A percentile compares a stretch with the other conserved stretches of the same genome.
These are phyloP conservation scores for Battus philenor DNA, from an alignment of 1,140 invertebrate species.

Conservation along the genomic window DNA sequence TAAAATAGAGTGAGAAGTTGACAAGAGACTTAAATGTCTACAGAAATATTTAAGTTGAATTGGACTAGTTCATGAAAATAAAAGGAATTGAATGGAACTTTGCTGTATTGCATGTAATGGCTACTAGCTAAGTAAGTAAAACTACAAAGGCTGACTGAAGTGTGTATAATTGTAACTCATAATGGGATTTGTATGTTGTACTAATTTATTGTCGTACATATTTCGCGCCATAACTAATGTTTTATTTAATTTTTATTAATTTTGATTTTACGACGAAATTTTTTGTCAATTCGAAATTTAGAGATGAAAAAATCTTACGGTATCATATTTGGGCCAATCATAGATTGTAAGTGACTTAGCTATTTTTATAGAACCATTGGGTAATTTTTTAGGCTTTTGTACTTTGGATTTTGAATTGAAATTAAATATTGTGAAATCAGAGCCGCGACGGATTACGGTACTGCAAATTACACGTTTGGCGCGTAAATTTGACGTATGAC, in stretches of 20 bases:
- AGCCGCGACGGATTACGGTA: slow-evolving; percentile 14
- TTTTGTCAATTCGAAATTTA: too few species aligned
- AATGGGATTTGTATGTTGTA: slow-evolving; percentile 11
- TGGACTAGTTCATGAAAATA: too few species aligned
- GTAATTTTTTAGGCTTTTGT: background rate
- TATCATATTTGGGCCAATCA: too few species aligned
- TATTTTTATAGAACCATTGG: background rate
- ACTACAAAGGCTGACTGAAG: slow-evolving; percentile 16
- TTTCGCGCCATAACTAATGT: background rate
- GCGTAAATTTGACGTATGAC: slow-evolving; percentile 29
- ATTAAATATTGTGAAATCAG: background rate
- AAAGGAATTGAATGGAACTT: too few species aligned
- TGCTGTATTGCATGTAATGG: too few species aligned
- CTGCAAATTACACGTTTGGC: slow-evolving; percentile 20
- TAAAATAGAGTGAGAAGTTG: too few species aligned
- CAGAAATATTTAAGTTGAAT: too few species aligned
- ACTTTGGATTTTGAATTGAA: background rate
- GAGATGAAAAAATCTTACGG: too few species aligned
- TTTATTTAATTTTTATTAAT: background rate
- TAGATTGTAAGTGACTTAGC: background rate
- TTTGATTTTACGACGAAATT: background rate
- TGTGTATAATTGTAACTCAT: slow-evolving; percentile 1
- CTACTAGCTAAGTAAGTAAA: slow-evolving; percentile 11
- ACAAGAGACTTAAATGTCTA: too few species aligned
- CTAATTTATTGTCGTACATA: slow-evolving; percentile 9